These are phyloP conservation scores for Pitta sordida DNA, from an alignment of 2,113 vertebrate genomes.

Conservation along the genomic window DNA sequence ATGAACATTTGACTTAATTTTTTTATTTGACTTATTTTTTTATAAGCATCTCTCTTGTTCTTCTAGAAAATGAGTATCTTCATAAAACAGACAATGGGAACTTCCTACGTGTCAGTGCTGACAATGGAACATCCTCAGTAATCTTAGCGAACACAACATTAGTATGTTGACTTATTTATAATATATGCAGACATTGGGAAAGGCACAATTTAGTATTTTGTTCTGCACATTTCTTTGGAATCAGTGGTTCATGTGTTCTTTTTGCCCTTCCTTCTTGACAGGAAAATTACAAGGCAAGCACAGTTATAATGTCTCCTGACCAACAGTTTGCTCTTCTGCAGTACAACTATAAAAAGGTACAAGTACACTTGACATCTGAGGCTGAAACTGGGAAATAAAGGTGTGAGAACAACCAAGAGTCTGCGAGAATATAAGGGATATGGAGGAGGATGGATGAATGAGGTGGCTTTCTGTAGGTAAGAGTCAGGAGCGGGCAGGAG, in stretches of 20 bases:
- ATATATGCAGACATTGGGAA: not conserved
- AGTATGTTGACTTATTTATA: conserved; percentile 65
- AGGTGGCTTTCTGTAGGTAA: not conserved
- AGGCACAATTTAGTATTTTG: not conserved
- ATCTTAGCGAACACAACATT: conserved; percentile 72
- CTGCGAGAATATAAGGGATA: not conserved
- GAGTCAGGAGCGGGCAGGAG: not conserved
- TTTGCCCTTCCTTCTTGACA: conserved; percentile 52
- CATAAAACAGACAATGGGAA: conserved; percentile 64
- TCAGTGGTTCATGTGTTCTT: not conserved
- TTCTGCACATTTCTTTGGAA: not conserved
- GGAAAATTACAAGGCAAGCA: conserved; percentile 58
- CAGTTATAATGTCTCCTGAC: conserved; percentile 70
- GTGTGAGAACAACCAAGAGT: not conserved
- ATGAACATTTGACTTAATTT: not conserved
- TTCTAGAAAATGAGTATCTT: conserved; percentile 74
- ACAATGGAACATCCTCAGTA: conserved; percentile 4
- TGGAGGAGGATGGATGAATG: not conserved
- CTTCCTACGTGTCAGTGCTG: conserved; percentile 51
- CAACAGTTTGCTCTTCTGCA: conserved; percentile 70
- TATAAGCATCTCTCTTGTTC: conserved; percentile 11
- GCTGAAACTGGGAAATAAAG: not conserved
- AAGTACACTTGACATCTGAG: not conserved
- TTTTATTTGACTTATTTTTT: not conserved
- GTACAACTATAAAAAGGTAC: conserved; percentile 75